phyloP scores from a whole-genome alignment of 2,113 vertebrate species.

The Apistogramma diplotaenia region DNA sequence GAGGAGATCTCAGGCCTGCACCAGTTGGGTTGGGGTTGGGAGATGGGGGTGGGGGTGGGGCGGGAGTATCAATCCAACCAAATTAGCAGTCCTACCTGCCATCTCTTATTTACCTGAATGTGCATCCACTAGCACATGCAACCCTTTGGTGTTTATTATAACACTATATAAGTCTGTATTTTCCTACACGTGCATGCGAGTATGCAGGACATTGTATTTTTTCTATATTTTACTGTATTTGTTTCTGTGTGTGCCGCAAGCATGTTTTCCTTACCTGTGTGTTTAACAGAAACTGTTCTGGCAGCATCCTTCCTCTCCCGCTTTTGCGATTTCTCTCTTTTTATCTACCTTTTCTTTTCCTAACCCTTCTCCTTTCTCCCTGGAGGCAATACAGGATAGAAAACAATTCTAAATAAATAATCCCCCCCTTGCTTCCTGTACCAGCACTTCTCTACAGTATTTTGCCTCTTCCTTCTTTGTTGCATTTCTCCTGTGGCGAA shows the following conservation, averaged over 20 bases:
- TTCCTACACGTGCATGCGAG: neutral
- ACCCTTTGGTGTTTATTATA: neutral
- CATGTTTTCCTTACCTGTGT: constrained; percentile 2
- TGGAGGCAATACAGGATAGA: neutral
- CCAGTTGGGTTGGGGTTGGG: neutral
- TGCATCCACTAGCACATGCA: neutral
- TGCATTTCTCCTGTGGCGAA: neutral
- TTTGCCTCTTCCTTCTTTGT: neutral
- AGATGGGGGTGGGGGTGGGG: too few species aligned
- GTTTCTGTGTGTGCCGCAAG: constrained; percentile 21
- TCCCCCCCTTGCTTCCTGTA: neutral
- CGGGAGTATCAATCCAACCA: neutral
- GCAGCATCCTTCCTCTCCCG: constrained; percentile 19
- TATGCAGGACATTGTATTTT: neutral
- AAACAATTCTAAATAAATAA: constrained; percentile 33
- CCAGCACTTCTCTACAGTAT: neutral
- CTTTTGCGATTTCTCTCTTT: neutral
- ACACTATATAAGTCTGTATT: neutral
- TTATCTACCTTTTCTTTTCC: neutral
- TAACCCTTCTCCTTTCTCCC: neutral
- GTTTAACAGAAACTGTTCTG: constrained; percentile 38
- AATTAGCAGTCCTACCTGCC: neutral
- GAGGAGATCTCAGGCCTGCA: neutral
- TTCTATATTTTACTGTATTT: constrained; percentile 25
- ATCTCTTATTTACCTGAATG: neutral